Evolutionary conservation across 2,797 vertebrate species (phyloP).

Genomic region (Sebastes glaucus): DNA sequence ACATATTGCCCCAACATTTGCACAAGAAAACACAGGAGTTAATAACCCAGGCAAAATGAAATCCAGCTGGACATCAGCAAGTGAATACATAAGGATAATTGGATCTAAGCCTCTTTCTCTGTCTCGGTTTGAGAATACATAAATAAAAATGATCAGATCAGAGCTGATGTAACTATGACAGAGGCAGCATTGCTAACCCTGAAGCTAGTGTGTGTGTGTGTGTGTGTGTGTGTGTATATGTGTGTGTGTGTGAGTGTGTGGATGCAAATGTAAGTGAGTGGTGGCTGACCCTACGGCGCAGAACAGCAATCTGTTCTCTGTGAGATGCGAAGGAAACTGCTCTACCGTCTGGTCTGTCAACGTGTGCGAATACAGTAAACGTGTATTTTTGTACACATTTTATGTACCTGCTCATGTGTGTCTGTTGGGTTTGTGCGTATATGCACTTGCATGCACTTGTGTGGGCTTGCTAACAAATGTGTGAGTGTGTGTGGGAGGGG

Average conservation of each 20-base stretch:
- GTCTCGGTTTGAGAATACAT: conserved; percentile 42
- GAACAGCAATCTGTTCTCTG: conserved; percentile 69
- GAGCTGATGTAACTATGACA: conserved; percentile 34
- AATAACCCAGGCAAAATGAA: conserved; percentile 25
- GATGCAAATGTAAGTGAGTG: conserved; percentile 38
- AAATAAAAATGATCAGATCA: conserved; percentile 53
- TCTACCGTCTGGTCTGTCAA: conserved; percentile 55
- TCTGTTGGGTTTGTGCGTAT: neutral
- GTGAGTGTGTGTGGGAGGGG: neutral
- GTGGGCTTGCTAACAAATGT: conserved; percentile 26
- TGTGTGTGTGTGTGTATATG: neutral
- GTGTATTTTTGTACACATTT: neutral
- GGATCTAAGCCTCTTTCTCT: conserved; percentile 10
- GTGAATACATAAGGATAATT: conserved; percentile 41
- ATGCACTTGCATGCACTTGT: neutral
- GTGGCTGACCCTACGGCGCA: conserved; percentile 59
- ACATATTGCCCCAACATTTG: conserved; percentile 31
- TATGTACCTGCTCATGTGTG: neutral
- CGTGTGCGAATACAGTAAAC: neutral
- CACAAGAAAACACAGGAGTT: conserved; percentile 31
- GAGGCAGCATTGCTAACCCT: conserved; percentile 29
- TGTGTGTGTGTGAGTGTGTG: neutral
- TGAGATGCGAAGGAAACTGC: conserved; percentile 37
- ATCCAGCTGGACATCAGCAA: conserved; percentile 46
- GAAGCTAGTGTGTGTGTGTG: conserved; percentile 17